Conservation (phyloP, 1,140 invertebrate genomes). For the Tribolium madens region DNA sequence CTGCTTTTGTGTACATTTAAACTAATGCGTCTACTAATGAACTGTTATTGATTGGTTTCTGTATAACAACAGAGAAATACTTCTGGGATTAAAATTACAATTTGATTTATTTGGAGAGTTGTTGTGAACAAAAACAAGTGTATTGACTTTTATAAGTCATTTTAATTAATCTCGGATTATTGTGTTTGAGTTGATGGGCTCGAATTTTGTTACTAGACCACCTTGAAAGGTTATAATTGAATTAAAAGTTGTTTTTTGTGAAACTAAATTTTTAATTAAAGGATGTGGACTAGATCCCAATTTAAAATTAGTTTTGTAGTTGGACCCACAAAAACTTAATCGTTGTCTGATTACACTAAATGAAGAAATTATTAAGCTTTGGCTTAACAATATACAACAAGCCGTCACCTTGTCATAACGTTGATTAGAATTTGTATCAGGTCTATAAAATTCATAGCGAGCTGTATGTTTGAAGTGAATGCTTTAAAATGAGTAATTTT, state of each 20-base stretch:
- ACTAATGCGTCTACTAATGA: conserved; percentile 23
- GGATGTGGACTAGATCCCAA: conserved; percentile 1
- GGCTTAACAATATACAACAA: conserved; percentile 14
- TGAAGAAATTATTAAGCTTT: conserved; percentile 34
- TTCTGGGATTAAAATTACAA: conserved; percentile 13
- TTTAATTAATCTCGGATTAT: conserved; percentile 23
- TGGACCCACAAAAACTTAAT: conserved; percentile 28
- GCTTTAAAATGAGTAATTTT: conserved; percentile 40
- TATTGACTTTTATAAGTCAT: conserved; percentile 3
- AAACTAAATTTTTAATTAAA: conserved; percentile 31
- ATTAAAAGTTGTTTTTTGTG: conserved; percentile 28
- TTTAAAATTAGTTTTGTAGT: conserved; percentile 27
- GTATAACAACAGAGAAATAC: conserved; percentile 16
- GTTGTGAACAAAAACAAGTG: neutral
- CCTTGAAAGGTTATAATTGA: conserved; percentile 24
- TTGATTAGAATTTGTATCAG: conserved; percentile 33
- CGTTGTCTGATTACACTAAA: conserved; percentile 31
- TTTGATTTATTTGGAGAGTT: conserved; percentile 13
- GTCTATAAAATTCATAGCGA: conserved; percentile 18
- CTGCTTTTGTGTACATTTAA: conserved; percentile 27
- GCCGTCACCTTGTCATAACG: conserved; percentile 32
- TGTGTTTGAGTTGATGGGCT: neutral
- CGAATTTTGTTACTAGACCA: conserved; percentile 11
- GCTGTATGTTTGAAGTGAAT: conserved; percentile 8
- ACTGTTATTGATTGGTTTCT: conserved; percentile 27